Evolutionary conservation across 1,140 invertebrate species (phyloP).

Genomic region (Panagrolaimus sp.): DNA sequence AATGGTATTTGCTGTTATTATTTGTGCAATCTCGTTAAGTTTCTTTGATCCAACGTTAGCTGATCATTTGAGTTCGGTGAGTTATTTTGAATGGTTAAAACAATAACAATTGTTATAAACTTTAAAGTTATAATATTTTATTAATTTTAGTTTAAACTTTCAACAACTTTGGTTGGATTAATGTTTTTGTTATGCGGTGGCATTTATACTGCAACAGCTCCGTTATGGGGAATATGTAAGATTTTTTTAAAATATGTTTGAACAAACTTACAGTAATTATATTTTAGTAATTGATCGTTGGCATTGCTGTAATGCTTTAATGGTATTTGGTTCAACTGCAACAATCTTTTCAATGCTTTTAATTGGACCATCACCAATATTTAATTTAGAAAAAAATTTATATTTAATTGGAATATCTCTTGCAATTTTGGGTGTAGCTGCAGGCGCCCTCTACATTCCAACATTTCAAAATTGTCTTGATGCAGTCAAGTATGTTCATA

Average conservation of each 20-base stretch:
- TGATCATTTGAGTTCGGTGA: slow-evolving; percentile 49
- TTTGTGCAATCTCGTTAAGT: slow-evolving; percentile 58
- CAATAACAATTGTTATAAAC: slow-evolving; percentile 20
- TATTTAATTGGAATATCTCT: slow-evolving; percentile 53
- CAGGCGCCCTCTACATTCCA: slow-evolving; percentile 58
- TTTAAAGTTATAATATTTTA: slow-evolving; percentile 17
- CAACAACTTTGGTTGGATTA: slow-evolving; percentile 71
- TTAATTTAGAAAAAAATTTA: slow-evolving; percentile 53
- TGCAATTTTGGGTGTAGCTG: slow-evolving; percentile 53
- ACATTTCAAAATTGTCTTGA: slow-evolving; percentile 59
- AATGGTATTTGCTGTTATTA: slow-evolving; percentile 53
- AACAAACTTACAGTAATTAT: too few species aligned
- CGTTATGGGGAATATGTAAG: slow-evolving; percentile 67
- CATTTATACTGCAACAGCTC: slow-evolving; percentile 74
- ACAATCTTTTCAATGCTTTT: slow-evolving; percentile 56
- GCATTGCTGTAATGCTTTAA: slow-evolving; percentile 46
- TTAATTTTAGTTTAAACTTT: slow-evolving; percentile 66
- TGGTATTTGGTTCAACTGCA: slow-evolving; percentile 52
- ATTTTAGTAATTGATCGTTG: slow-evolving; percentile 52
- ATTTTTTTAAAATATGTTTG: slow-evolving; percentile 60
- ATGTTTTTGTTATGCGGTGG: slow-evolving; percentile 78
- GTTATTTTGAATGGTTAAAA: slow-evolving; percentile 13
- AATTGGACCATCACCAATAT: slow-evolving; percentile 54
- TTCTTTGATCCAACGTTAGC: slow-evolving; percentile 57
- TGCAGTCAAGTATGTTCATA: slow-evolving; percentile 51